A percentile compares a stretch with the other conserved stretches of the same genome.
phyloP scores from a whole-genome alignment of 2,888 invertebrate species.

The Bellardia bayeri region DNA sequence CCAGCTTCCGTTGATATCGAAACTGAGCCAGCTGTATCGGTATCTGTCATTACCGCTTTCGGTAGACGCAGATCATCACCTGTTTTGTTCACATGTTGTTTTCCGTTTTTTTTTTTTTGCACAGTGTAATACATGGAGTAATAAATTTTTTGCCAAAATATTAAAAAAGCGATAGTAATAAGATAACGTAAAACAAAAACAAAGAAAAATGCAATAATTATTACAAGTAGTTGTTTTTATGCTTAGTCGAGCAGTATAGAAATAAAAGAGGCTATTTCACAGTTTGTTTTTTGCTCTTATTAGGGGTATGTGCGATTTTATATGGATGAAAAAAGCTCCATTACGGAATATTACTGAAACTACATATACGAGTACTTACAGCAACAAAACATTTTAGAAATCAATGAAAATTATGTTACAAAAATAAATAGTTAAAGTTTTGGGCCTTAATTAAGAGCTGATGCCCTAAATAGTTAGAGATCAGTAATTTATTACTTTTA shows the following conservation, averaged over 20 bases:
- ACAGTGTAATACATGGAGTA: constrained; percentile 46
- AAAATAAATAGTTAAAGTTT: no score
- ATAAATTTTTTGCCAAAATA: constrained; percentile 38
- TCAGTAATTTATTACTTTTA: no score
- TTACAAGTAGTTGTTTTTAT: constrained; percentile 15
- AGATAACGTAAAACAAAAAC: constrained; percentile 39
- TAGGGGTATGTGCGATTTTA: neutral
- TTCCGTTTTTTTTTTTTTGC: constrained; percentile 9
- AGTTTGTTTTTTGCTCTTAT: constrained; percentile 6
- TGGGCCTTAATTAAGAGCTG: no score
- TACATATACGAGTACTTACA: no score
- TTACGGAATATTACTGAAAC: no score
- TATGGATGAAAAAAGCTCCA: no score
- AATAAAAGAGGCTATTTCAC: constrained; percentile 11
- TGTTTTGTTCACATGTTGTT: constrained; percentile 63
- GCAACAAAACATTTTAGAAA: no score
- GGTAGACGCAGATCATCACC: constrained; percentile 83
- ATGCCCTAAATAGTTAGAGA: no score
- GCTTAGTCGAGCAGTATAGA: constrained; percentile 10
- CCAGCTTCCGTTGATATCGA: constrained; percentile 80
- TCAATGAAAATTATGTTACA: no score
- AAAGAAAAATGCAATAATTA: constrained; percentile 12
- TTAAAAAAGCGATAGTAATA: constrained; percentile 30
- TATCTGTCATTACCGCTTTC: constrained; percentile 82
- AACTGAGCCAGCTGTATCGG: constrained; percentile 80